These are phyloP conservation scores for Andricus curvator DNA, from an alignment of 2,888 invertebrate species.

Conservation along the genomic window DNA sequence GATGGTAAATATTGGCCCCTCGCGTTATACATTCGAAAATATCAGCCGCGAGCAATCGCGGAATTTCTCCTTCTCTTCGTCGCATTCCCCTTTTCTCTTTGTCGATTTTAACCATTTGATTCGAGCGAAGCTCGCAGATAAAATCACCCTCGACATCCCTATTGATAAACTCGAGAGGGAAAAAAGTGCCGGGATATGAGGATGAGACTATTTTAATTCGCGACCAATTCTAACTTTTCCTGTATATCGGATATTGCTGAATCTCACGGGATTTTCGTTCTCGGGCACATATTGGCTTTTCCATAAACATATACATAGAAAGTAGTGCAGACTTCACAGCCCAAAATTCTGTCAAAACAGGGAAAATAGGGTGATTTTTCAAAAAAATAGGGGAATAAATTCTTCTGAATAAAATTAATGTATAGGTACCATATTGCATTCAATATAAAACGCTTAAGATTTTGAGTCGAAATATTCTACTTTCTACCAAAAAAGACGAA, in stretches of 20 bases:
- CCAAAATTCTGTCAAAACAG: too few relatives aligned
- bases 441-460: too few relatives aligned
- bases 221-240: neutral
- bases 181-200: slow-evolving; percentile 5
- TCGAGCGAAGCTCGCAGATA: slow-evolving; percentile 21
- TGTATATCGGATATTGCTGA: neutral
- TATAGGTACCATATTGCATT: too few relatives aligned
- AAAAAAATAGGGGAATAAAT: too few relatives aligned
- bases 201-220: slow-evolving; percentile 26
- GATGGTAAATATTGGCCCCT: slow-evolving; percentile 38
- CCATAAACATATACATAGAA: too few relatives aligned
- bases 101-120: slow-evolving; percentile 17
- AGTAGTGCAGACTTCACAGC: too few relatives aligned
- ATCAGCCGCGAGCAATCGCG: slow-evolving; percentile 26
- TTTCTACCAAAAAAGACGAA: too few relatives aligned
- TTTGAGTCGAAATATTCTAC: too few relatives aligned
- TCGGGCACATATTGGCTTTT: neutral
- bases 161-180: slow-evolving; percentile 8
- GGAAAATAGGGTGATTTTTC: too few relatives aligned
- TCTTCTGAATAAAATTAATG: too few relatives aligned
- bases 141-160: slow-evolving; percentile 16
- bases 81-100: neutral
- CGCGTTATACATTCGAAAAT: slow-evolving; percentile 22
- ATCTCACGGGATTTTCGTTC: neutral
- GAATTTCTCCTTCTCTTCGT: neutral